Base-by-base conservation (phyloP, 2,888 invertebrate genomes). In the Morinoia aosen region DNA sequence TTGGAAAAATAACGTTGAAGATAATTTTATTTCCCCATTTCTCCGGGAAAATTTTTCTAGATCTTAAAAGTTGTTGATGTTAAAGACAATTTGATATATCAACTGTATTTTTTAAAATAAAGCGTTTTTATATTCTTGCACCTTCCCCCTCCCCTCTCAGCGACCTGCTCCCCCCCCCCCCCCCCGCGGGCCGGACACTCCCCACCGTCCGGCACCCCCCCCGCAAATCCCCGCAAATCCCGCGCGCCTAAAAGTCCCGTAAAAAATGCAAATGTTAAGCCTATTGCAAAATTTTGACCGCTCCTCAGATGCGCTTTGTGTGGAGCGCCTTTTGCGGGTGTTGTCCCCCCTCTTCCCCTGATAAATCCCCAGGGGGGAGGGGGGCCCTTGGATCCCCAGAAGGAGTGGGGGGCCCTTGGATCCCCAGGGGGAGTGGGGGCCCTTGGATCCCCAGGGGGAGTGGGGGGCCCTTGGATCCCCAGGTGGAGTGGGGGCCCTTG, bases 261-360 rank as follows among this genome's bases (percentile, higher is more conserved):
- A 33, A 90, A 90, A 90, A 90, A 90, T 90, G 90, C 90, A 90
- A 90, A 90, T 90, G 90, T n/a, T 90, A 90, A 90, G 90, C 90
- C 90, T 90, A 90, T 90, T 90, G 90, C 90, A 33, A 90, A 39
- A 90, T 33, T 90, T 39, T 90, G 90, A 90, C 90, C 90, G 40
- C n/a, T 90, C 14, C 90, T 90, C 40, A 33, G 90, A n/a, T 33
- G 16, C n/a, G 90, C 90, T 90, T 90, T 90, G 90, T 90, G 40
- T n/a, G 90, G 33, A 2, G 90, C 19, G 39, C 33, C 90, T 25
- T 48, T 48, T 48, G 48, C 48, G 48, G 48, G 48, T 48, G 48
- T 48, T 48, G 48, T 48, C 48, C 48, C 48, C 48, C 48, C 48
- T 48, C 48, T 48, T 48, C 48, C 48, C 5, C 48, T 4, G 48